A percentile compares a stretch with the other conserved stretches of the same genome.
Conservation (phyloP, 2,888 invertebrate species). For the Drosophila monieri region DNA sequence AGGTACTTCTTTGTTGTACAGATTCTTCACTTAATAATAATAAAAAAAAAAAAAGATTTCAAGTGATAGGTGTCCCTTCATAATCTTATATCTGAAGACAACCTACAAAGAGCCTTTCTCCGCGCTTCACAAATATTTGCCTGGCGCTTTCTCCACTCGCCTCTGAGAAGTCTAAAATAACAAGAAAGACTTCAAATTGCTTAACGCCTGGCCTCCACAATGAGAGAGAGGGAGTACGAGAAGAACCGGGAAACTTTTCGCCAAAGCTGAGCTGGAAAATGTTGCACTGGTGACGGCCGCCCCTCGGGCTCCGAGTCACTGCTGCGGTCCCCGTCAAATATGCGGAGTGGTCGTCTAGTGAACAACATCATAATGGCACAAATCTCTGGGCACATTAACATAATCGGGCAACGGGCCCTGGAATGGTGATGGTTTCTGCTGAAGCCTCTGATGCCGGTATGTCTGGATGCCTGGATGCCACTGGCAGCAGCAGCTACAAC, state of each 20-base stretch:
- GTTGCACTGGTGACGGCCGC: constrained; percentile 26
- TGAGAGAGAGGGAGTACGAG: neutral
- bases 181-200: constrained; percentile 55
- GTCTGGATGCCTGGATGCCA: constrained; percentile 49
- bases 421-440: constrained; percentile 42
- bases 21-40: too few species aligned
- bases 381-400: constrained; percentile 72
- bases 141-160: constrained; percentile 18
- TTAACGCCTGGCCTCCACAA: constrained; percentile 26
- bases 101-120: too few species aligned
- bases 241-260: constrained; percentile 12
- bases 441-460: constrained; percentile 41
- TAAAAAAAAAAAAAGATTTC: too few species aligned
- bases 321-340: constrained; percentile 58
- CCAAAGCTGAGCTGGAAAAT: constrained; percentile 26
- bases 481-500: constrained; percentile 48
- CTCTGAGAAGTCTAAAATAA: constrained; percentile 35
- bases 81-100: neutral
- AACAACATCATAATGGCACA: constrained; percentile 71
- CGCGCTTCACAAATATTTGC: constrained; percentile 14
- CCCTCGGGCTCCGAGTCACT: constrained; percentile 33
- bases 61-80: neutral
- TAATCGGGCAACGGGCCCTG: constrained; percentile 62
- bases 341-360: constrained; percentile 69
- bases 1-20: too few species aligned